Evolutionary conservation across 2,797 vertebrate genomes (phyloP).

Genomic region (Esox lucius): DNA sequence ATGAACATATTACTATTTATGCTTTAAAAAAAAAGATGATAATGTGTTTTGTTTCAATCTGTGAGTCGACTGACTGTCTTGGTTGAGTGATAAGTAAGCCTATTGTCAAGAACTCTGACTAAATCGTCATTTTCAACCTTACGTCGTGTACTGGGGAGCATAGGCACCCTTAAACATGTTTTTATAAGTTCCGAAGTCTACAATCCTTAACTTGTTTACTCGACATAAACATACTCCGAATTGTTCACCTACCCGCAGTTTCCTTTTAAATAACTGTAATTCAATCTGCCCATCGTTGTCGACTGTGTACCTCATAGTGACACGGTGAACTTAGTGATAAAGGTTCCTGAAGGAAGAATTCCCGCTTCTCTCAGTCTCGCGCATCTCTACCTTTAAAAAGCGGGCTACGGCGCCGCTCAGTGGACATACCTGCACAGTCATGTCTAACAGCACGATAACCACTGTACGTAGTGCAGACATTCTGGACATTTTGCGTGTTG

Average conservation of each 20-base stretch:
- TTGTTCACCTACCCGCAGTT: constrained; percentile 94
- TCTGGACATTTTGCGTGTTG: not conserved
- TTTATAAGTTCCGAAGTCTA: constrained; percentile 66
- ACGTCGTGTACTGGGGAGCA: constrained; percentile 24
- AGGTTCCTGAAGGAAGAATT: not conserved
- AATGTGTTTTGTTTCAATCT: not conserved
- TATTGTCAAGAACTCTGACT: not conserved
- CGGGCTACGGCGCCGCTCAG: constrained; percentile 79
- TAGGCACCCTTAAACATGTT: constrained; percentile 67
- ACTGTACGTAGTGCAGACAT: not conserved
- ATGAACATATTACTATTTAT: too few species aligned
- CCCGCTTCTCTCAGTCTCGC: not conserved
- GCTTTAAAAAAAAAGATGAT: too few species aligned
- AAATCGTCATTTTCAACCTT: not conserved
- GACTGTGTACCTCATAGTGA: constrained; percentile 81
- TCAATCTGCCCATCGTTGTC: constrained; percentile 87
- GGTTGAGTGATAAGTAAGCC: not conserved
- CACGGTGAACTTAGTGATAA: not conserved
- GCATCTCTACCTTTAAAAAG: constrained; percentile 32
- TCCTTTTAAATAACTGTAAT: constrained; percentile 91
- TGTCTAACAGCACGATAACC: not conserved
- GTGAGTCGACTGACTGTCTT: not conserved
- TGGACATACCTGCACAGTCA: constrained; percentile 57
- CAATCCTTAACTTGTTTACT: constrained; percentile 68
- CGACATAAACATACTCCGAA: constrained; percentile 75